Evolutionary conservation across 2,888 invertebrate species (phyloP).

Genomic region (Melipona beecheii): DNA sequence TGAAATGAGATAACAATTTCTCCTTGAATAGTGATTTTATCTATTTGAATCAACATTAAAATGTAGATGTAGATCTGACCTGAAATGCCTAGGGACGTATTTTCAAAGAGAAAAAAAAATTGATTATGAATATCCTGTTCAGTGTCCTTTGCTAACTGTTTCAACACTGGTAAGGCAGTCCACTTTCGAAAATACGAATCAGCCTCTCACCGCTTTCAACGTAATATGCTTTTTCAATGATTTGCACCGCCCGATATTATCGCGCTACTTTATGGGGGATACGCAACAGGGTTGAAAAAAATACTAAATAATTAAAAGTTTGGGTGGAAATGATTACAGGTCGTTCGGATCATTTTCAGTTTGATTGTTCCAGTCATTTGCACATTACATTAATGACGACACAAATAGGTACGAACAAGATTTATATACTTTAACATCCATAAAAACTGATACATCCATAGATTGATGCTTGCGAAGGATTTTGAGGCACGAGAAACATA

Average conservation of each 20-base stretch:
- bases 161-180: constrained; percentile 61
- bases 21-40: neutral
- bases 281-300: neutral
- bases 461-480: neutral
- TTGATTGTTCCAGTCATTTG: neutral
- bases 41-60: neutral
- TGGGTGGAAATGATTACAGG: neutral
- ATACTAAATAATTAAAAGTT: too few relatives aligned
- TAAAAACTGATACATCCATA: too few relatives aligned
- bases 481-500: neutral
- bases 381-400: neutral
- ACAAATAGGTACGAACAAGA: neutral
- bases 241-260: constrained; percentile 27
- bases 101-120: constrained; percentile 23
- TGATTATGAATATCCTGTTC: neutral
- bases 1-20: neutral
- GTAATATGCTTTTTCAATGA: constrained; percentile 56
- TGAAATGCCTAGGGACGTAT: neutral
- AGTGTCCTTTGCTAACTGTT: constrained; percentile 42
- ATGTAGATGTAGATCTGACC: neutral
- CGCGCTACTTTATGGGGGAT: neutral
- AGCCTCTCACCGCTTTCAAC: constrained; percentile 66
- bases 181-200: constrained; percentile 66
- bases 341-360: neutral
- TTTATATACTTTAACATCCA: neutral